These are phyloP conservation scores for Drosophila nigrodunni DNA, from an alignment of 1,140 invertebrate species.

Conservation along the genomic window DNA sequence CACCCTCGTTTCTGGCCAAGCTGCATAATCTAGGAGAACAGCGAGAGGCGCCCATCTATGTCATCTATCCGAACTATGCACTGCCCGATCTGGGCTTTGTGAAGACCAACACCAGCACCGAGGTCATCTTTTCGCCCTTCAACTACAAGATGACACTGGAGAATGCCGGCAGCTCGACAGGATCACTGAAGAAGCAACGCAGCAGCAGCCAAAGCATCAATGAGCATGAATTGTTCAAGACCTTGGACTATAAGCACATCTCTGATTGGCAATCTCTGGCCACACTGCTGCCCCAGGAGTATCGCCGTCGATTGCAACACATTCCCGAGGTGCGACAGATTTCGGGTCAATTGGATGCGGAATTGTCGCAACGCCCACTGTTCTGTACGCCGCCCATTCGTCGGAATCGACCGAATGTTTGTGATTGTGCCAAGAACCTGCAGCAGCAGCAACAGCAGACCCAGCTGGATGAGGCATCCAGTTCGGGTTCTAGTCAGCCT, in stretches of 20 bases:
- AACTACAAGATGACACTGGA: slow-evolving; percentile 83
- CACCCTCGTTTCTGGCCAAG: slow-evolving; percentile 88
- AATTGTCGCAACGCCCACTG: slow-evolving; percentile 87
- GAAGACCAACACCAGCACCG: slow-evolving; percentile 86
- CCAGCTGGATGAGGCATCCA: slow-evolving; percentile 85
- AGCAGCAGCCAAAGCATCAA: slow-evolving; percentile 91
- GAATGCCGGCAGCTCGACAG: slow-evolving; percentile 45
- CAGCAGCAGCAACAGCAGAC: slow-evolving; percentile 71
- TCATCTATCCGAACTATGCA: slow-evolving; percentile 96
- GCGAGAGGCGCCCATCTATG: slow-evolving; percentile 91
- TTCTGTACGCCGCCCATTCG: slow-evolving; percentile 88
- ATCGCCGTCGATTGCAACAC: slow-evolving; percentile 89
- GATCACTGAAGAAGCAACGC: slow-evolving; percentile 84
- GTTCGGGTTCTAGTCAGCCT: slow-evolving; percentile 90
- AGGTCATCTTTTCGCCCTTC: slow-evolving; percentile 87
- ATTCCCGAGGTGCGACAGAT: slow-evolving; percentile 88
- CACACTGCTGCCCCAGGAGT: slow-evolving; percentile 93
- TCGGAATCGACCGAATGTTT: slow-evolving; percentile 86
- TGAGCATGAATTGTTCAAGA: slow-evolving; percentile 92
- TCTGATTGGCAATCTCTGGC: slow-evolving; percentile 96
- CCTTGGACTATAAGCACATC: slow-evolving; percentile 92
- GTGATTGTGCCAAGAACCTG: slow-evolving; percentile 87
- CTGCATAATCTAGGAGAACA: slow-evolving; percentile 87
- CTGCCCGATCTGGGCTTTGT: slow-evolving; percentile 95
- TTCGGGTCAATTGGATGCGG: slow-evolving; percentile 79